Evolutionary conservation across 2,888 invertebrate species (phyloP).

Genomic region (Callimorpha dominula): DNA sequence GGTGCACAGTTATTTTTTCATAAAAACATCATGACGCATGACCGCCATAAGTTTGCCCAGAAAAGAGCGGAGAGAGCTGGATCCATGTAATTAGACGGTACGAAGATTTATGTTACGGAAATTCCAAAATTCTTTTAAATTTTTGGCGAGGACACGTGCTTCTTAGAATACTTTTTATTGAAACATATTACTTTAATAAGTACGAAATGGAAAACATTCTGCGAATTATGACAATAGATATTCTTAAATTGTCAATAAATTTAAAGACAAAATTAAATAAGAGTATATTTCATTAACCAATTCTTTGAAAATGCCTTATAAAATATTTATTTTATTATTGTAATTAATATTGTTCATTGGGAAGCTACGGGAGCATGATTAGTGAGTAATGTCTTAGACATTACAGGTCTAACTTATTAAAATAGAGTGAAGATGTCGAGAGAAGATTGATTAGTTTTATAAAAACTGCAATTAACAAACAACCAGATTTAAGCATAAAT

Average conservation of each 20-base stretch:
- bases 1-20: slow-evolving; percentile 73
- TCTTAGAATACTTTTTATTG: slow-evolving; percentile 57
- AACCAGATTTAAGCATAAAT: too few relatives aligned
- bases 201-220: slow-evolving; percentile 29
- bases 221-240: not conserved
- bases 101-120: slow-evolving; percentile 81
- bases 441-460: too few relatives aligned
- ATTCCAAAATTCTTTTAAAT: slow-evolving; percentile 80
- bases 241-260: not conserved
- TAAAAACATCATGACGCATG: slow-evolving; percentile 82
- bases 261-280: too few relatives aligned
- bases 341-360: too few relatives aligned
- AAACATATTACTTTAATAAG: slow-evolving; percentile 56
- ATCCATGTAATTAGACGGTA: slow-evolving; percentile 82
- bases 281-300: too few relatives aligned
- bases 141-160: slow-evolving; percentile 74
- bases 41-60: slow-evolving; percentile 80
- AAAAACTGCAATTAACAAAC: too few relatives aligned
- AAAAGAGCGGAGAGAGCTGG: slow-evolving; percentile 74
- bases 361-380: too few relatives aligned
- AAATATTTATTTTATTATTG: too few relatives aligned
- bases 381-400: too few relatives aligned
- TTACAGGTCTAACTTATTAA: too few relatives aligned
- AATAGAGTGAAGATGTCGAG: too few relatives aligned
- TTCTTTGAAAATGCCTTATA: too few relatives aligned